Evolutionary conservation across 1,140 invertebrate species (phyloP).

Genomic region (Drosophila tropicalis): DNA sequence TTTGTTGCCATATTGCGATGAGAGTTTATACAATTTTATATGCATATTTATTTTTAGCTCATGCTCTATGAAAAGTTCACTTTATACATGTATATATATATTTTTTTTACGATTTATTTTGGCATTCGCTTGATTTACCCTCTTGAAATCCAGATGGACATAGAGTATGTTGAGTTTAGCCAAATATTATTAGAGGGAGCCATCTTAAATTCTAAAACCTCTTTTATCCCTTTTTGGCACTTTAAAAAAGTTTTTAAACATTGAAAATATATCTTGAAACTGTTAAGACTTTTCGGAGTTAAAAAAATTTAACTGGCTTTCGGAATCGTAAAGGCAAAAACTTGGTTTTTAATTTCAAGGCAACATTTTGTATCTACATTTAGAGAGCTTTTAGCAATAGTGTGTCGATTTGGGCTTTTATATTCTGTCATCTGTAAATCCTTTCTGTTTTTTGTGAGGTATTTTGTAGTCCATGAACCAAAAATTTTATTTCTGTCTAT

Average conservation of each 20-base stretch:
- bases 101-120: slow-evolving; percentile 56
- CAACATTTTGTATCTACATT: too few relatives aligned
- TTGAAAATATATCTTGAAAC: too few relatives aligned
- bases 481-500: not conserved
- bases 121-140: slow-evolving; percentile 34
- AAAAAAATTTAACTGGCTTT: too few relatives aligned
- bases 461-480: not conserved
- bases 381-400: too few relatives aligned
- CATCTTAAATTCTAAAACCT: too few relatives aligned
- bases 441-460: not conserved
- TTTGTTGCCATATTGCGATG: slow-evolving; percentile 47
- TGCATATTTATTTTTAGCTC: slow-evolving; percentile 40
- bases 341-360: too few relatives aligned
- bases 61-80: slow-evolving; percentile 28
- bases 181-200: not conserved
- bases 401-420: too few relatives aligned
- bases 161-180: not conserved
- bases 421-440: too few relatives aligned
- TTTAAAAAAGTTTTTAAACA: too few relatives aligned
- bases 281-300: too few relatives aligned
- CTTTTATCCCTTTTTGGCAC: too few relatives aligned
- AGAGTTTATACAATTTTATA: slow-evolving; percentile 48
- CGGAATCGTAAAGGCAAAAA: too few relatives aligned
- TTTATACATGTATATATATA: not conserved
- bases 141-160: not conserved